Evolutionary conservation across 1,140 invertebrate species (phyloP).

Genomic region (Paracyclopina nana): DNA sequence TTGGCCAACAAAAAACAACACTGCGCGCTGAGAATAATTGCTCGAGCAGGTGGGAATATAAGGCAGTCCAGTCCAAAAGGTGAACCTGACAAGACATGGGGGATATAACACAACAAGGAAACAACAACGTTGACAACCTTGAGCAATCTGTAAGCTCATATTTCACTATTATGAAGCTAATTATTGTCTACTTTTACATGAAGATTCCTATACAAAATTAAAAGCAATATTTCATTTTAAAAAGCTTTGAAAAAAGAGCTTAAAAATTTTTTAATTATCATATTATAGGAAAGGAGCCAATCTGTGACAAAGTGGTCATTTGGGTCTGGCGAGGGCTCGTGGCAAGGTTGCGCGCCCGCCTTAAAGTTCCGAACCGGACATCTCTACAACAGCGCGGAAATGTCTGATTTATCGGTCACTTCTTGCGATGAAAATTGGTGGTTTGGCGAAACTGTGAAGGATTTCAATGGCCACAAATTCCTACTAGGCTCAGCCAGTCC

Average conservation of each 20-base stretch:
- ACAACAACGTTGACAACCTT: no score
- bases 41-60: no score
- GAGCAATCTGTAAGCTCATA: neutral
- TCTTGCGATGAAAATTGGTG: conserved; percentile 11
- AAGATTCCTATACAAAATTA: no score
- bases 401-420: conserved; percentile 6
- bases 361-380: neutral
- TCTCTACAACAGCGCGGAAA: conserved; percentile 7
- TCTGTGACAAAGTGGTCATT: neutral
- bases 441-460: conserved; percentile 11
- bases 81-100: no score
- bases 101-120: no score
- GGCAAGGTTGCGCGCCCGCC: neutral
- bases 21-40: no score
- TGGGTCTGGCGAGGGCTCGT: neutral
- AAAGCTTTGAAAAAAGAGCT: neutral
- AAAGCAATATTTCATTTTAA: no score
- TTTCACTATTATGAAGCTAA: neutral
- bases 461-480: conserved; percentile 13
- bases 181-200: no score
- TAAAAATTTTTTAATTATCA: neutral
- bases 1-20: no score
- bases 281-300: neutral
- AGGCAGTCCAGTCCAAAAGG: no score
- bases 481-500: conserved; percentile 11